These are phyloP conservation scores for Trichopria drosophilae DNA, from an alignment of 2,888 invertebrate species.

Conservation along the genomic window DNA sequence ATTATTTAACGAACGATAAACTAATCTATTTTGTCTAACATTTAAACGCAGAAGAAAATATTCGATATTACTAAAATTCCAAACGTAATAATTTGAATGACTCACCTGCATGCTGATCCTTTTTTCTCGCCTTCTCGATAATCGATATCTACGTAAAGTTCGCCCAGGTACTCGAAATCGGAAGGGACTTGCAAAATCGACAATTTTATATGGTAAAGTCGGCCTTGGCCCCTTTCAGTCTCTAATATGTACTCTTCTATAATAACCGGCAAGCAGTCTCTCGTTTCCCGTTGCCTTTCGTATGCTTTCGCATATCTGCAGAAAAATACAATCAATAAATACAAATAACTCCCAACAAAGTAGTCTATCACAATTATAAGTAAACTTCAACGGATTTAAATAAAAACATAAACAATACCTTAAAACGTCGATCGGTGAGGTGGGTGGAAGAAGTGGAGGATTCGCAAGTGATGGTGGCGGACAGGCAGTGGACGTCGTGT, in stretches of 20 bases:
- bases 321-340: conserved; percentile 21
- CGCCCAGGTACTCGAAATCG: conserved; percentile 86
- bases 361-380: not conserved
- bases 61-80: too few species aligned
- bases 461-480: conserved; percentile 53
- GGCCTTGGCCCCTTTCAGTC: conserved; percentile 73
- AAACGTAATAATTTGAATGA: conserved; percentile 2
- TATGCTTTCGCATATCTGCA: conserved; percentile 62
- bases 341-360: not conserved
- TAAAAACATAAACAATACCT: conserved; percentile 38
- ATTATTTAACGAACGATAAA: too few species aligned
- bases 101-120: conserved; percentile 78
- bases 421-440: conserved; percentile 53
- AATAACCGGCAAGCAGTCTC: conserved; percentile 77
- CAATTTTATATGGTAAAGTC: conserved; percentile 82
- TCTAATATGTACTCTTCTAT: conserved; percentile 89
- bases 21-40: too few species aligned
- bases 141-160: conserved; percentile 86
- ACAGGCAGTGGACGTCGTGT: conserved; percentile 50
- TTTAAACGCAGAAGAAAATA: too few species aligned
- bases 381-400: not conserved
- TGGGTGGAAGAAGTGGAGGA: conserved; percentile 54
- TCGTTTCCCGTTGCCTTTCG: conserved; percentile 67
- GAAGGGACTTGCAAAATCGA: conserved; percentile 85
- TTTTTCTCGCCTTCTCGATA: conserved; percentile 75